phyloP scores from a whole-genome alignment of 2,888 invertebrate species.

The Didymodactylos carnosus region DNA sequence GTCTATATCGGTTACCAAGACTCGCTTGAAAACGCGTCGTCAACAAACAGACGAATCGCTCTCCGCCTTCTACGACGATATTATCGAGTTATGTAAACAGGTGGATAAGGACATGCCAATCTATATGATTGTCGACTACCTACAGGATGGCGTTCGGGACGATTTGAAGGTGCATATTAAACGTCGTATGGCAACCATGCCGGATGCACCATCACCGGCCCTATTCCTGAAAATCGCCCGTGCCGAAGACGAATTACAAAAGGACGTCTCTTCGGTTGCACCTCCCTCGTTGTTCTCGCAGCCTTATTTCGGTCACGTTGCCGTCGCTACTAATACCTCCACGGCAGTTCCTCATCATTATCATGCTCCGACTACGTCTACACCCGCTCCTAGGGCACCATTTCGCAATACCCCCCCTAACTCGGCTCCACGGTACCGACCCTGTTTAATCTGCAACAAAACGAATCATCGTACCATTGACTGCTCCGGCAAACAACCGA shows the following conservation, averaged over 20 bases:
- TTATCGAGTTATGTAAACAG: neutral
- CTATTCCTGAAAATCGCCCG: neutral
- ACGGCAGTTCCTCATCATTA: too few species aligned
- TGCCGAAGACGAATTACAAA: neutral
- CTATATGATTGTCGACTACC: neutral
- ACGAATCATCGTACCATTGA: neutral
- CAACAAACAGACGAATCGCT: neutral
- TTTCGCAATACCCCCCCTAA: neutral
- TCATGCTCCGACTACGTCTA: too few species aligned
- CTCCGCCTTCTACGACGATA: neutral
- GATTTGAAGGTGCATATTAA: neutral
- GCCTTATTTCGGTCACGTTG: too few species aligned
- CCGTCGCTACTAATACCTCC: too few species aligned
- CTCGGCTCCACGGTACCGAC: neutral
- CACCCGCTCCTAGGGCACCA: too few species aligned
- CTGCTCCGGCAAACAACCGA: neutral
- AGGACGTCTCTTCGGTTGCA: neutral
- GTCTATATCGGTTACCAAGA: neutral
- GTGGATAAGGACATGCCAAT: neutral
- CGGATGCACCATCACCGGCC: neutral
- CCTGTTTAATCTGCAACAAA: neutral
- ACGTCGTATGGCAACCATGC: neutral
- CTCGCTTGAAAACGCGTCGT: neutral
- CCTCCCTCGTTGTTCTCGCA: too few species aligned
- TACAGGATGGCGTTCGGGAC: neutral